These are phyloP conservation scores for Perca schrenkii DNA, from an alignment of 2,113 vertebrate genomes.

Conservation along the genomic window DNA sequence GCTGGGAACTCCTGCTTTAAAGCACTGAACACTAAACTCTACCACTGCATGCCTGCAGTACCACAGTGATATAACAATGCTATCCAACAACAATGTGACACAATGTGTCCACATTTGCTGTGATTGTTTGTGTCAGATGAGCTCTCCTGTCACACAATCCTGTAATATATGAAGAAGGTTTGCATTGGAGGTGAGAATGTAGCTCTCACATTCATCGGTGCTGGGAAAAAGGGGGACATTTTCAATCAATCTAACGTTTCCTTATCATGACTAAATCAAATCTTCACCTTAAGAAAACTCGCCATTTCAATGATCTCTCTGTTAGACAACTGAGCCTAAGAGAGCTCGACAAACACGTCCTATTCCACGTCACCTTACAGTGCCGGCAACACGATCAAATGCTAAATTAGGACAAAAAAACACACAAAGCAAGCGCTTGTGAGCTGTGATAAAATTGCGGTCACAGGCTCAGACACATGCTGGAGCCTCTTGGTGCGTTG, in stretches of 20 bases:
- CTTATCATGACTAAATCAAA: not conserved
- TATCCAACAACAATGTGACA: not conserved
- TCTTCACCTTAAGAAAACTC: not conserved
- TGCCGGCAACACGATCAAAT: constrained; percentile 36
- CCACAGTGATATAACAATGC: too few relatives aligned
- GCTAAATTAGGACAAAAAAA: constrained; percentile 50
- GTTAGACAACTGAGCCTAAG: not conserved
- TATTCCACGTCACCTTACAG: constrained; percentile 1
- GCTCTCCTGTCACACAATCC: not conserved
- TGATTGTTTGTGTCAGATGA: not conserved
- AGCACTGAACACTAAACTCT: not conserved
- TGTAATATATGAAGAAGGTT: not conserved
- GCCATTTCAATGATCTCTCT: not conserved
- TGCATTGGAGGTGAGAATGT: not conserved
- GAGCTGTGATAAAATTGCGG: constrained; percentile 62
- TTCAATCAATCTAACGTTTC: not conserved
- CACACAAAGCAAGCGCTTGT: constrained; percentile 66
- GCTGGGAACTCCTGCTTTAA: not conserved
- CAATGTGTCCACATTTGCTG: not conserved
- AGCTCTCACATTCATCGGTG: not conserved
- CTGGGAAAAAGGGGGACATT: not conserved
- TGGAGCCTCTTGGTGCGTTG: constrained; percentile 74
- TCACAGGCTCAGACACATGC: constrained; percentile 75
- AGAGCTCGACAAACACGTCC: constrained; percentile 15
- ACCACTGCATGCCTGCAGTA: not conserved